Evolutionary conservation across 1,140 invertebrate genomes (phyloP).

Genomic region (Drosophila carrolli): DNA sequence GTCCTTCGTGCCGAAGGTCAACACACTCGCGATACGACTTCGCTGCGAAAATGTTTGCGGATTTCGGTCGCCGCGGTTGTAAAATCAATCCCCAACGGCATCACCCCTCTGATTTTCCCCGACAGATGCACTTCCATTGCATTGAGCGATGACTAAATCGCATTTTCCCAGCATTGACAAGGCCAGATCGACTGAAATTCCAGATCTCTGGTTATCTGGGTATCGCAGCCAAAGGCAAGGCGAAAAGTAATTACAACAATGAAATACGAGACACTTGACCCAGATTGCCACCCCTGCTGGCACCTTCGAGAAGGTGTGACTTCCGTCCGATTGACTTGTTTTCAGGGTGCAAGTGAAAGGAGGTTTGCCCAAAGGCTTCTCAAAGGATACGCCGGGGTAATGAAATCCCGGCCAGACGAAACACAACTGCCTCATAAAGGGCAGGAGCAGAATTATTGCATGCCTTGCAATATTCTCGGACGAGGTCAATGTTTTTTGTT

Average conservation of each 20-base stretch:
- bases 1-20: constrained; percentile 51
- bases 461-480: constrained; percentile 61
- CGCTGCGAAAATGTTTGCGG: constrained; percentile 15
- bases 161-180: constrained; percentile 30
- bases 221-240: constrained; percentile 34
- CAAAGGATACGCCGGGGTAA: constrained; percentile 26
- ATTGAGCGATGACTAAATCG: constrained; percentile 54
- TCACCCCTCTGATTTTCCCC: background rate
- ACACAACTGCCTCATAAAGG: constrained; percentile 45
- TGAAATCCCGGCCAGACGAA: constrained; percentile 55
- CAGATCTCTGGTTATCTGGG: constrained; percentile 1
- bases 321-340: constrained; percentile 63
- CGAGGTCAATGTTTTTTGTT: constrained; percentile 72
- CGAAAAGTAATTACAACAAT: constrained; percentile 71
- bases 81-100: constrained; percentile 51
- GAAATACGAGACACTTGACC: constrained; percentile 74
- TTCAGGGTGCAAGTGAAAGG: constrained; percentile 22
- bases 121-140: constrained; percentile 31
- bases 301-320: constrained; percentile 58
- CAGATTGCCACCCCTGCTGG: constrained; percentile 31
- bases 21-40: constrained; percentile 23
- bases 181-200: constrained; percentile 4
- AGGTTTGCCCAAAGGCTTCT: constrained; percentile 31
- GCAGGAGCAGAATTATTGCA: constrained; percentile 70
- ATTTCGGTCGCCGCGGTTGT: constrained; percentile 34